Evolutionary conservation across 2,113 vertebrate species (phyloP), one percentile per base, ranked within the genome.

Genomic region (Ptychochromis oligacanthus): DNA sequence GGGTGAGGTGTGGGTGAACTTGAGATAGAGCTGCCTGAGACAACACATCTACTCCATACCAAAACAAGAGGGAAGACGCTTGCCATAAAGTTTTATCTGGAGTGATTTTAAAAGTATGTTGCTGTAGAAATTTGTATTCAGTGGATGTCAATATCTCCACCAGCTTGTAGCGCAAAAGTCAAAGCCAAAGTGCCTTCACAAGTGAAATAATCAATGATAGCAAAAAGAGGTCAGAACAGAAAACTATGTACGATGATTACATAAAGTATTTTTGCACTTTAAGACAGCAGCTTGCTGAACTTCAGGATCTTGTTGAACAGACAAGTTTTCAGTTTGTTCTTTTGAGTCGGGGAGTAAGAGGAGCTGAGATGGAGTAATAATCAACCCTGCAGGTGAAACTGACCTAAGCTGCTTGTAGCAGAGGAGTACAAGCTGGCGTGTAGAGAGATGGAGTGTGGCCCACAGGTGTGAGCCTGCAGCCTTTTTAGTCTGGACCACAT

Each of bases 131-230:
- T 65, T 26, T 62, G 46, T 22, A 43, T 83, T 77, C 58, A 75
- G 38, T 74, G n/a, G 2, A n/a, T 26, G 61, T 77, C 28, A 52
- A 56, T 78, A 75, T n/a, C 34, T 74, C 2, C 36, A 14, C 36
- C 74, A 40, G 60, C 22, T 36, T 12, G 57, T 18, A n/a, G 22
- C 28, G 40, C 17, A 38, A 57, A 20, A 59, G 77, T 81, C 55
- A 79, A 82, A 67, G 75, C 75, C 70, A 72, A 43, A 46, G 64
- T 36, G 17, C 26, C 38, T n/a, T 54, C 54, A 59, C n/a, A 81
- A 88, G 38, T 8, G 4, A 52, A 59, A 60, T 57, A 38, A 82
- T 84, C 20, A 60, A 85, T 59, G 54, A 57, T 10, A 6, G 28
- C 26, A 81, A 28, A n/a, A 75, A 56, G 14, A 76, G 38, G 7